phyloP scores from a whole-genome alignment of 2,113 vertebrate genomes.

The Gobiocypris rarus region DNA sequence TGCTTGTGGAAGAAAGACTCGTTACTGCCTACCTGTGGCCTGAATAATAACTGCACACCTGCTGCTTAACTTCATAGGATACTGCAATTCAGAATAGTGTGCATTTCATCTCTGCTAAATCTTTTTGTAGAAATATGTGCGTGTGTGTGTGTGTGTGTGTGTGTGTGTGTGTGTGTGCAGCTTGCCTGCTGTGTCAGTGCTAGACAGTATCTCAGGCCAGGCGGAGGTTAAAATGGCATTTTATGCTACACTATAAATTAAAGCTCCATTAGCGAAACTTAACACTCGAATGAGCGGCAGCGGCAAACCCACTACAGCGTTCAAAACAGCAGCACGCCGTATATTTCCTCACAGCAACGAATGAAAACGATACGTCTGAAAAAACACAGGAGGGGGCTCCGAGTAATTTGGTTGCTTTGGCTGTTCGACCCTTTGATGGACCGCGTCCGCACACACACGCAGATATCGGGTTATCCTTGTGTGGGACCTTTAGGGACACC shows the following conservation, averaged over 20 bases:
- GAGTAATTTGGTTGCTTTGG: slow-evolving; percentile 50
- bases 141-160: slow-evolving; percentile 43
- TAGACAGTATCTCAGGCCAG: slow-evolving; percentile 63
- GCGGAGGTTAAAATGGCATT: slow-evolving; percentile 67
- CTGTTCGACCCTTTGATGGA: slow-evolving; percentile 58
- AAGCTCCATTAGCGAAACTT: slow-evolving; percentile 72
- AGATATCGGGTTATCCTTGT: slow-evolving; percentile 50
- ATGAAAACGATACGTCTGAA: slow-evolving; percentile 49
- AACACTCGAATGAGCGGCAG: slow-evolving; percentile 63
- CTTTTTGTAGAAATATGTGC: slow-evolving; percentile 42
- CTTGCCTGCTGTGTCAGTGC: slow-evolving; percentile 65
- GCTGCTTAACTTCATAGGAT: not conserved
- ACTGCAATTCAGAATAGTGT: not conserved
- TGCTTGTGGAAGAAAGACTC: slow-evolving; percentile 20
- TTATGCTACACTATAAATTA: slow-evolving; percentile 74
- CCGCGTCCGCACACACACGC: slow-evolving; percentile 43
- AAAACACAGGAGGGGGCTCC: not conserved
- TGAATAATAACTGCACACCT: slow-evolving; percentile 9
- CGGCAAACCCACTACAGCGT: slow-evolving; percentile 15
- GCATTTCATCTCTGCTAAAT: not conserved
- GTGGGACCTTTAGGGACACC: slow-evolving; percentile 7
- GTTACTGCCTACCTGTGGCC: slow-evolving; percentile 49
- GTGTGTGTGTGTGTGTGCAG: slow-evolving; percentile 43
- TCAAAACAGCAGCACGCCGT: slow-evolving; percentile 10
- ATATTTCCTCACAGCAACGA: slow-evolving; percentile 3